Evolutionary conservation across 2,113 vertebrate genomes (phyloP), one percentile per base, ranked within the genome.

Genomic region (Scomber scombrus): DNA sequence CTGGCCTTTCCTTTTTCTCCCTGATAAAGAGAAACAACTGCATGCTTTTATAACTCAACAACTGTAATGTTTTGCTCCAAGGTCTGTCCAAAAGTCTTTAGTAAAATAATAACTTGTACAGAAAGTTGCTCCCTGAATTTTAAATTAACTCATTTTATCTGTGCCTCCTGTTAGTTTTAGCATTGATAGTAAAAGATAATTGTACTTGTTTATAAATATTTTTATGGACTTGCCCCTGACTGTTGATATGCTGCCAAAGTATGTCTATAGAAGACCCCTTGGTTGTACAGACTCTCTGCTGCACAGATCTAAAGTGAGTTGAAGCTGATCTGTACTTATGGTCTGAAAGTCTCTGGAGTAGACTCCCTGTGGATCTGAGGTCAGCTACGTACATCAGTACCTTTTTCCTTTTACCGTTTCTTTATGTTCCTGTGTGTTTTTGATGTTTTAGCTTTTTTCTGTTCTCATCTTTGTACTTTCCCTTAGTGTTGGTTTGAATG

Each of bases 151-250:
- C 29, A n/a, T 12, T 11, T 56, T 49, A 47, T 14, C 46, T 19
- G 29, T 64, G 3, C 40, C 46, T 5, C 40, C n/a, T 54, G 18
- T 11, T 68, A 46, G 47, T 64, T 58, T 64, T 40, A 75, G 56
- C 54, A 56, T 62, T 40, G 15, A 63, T 45, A 13, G 29, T 58
- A 49, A 23, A 40, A 56, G 47, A 31, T 68, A 40, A 11, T 61
- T 50, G 52, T 47, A 46, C 47, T 14, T 70, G 19, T 54, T 71
- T 49, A 49, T 8, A 55, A 49, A 70, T 72, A 60, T 58, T 55
- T 70, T n/a, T 18, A 34, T 49, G 49, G 19, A 58, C 21, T 54
- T 46, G 13, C 34, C 13, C 2, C 34, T 55, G 26, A 50, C 34
- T 23, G 34, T 40, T 40, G 34, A 9, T 26, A 26, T 26, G 23